Evolutionary conservation across 2,888 invertebrate genomes (phyloP).

Genomic region (Lasioglossum malachurum): DNA sequence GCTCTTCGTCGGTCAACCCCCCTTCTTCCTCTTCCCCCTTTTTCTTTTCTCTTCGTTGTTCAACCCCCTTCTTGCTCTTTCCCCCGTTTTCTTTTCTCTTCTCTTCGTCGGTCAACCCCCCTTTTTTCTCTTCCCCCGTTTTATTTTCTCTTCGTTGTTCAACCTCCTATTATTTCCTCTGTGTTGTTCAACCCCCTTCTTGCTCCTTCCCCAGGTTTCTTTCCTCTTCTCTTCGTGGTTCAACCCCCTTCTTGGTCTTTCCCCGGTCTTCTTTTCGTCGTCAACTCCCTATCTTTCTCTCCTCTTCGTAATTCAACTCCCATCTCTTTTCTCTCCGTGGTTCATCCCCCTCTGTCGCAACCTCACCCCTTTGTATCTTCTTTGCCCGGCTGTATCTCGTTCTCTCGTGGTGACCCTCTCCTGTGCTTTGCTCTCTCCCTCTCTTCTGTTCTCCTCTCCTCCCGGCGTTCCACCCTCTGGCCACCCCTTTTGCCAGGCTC

Average conservation of each 20-base stretch:
- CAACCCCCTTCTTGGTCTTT: too few species aligned
- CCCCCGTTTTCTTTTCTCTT: too few species aligned
- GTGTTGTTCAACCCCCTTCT: too few species aligned
- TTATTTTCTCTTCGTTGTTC: too few species aligned
- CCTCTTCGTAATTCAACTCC: not conserved
- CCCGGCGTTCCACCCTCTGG: slow-evolving; percentile 34
- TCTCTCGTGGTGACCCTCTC: slow-evolving; percentile 56
- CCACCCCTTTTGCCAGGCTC: slow-evolving; percentile 48
- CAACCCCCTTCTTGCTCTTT: too few species aligned
- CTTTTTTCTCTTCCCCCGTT: too few species aligned
- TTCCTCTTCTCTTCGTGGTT: too few species aligned
- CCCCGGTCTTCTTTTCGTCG: too few species aligned
- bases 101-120: too few species aligned
- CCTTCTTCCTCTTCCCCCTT: not conserved
- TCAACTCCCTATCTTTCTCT: not conserved
- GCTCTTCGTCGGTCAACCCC: slow-evolving; percentile 3
- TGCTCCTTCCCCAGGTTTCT: too few species aligned
- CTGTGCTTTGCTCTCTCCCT: slow-evolving; percentile 6
- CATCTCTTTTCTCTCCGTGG: not conserved
- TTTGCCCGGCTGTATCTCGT: slow-evolving; percentile 40
- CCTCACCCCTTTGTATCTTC: slow-evolving; percentile 62
- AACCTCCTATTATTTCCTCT: too few species aligned
- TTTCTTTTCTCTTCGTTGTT: not conserved
- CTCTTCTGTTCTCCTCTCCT: not conserved
- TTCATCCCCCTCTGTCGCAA: not conserved